phyloP scores from a whole-genome alignment of 2,888 invertebrate genomes.

The Leptinotarsa juncta region DNA sequence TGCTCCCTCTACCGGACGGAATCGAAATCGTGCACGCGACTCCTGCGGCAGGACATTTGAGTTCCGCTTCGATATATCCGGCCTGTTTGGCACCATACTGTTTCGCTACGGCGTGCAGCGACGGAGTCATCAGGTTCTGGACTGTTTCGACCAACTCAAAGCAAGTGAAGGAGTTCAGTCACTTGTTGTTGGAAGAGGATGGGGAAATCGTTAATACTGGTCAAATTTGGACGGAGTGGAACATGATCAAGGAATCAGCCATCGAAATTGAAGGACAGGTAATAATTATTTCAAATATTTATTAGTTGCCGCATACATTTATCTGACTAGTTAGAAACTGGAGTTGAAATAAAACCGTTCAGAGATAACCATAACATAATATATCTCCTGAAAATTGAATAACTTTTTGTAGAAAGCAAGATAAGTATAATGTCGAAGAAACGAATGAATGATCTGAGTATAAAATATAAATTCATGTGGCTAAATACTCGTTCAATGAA shows the following conservation, averaged over 20 bases:
- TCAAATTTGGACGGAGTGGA: slow-evolving; percentile 65
- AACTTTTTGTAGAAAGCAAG: too few species aligned
- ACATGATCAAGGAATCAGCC: slow-evolving; percentile 70
- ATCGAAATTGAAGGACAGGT: slow-evolving; percentile 75
- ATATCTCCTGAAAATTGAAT: too few species aligned
- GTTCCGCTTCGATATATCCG: slow-evolving; percentile 97
- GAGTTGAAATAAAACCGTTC: too few species aligned
- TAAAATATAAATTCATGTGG: too few species aligned
- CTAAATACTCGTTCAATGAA: too few species aligned
- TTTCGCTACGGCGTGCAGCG: slow-evolving; percentile 94
- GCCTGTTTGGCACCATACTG: slow-evolving; percentile 99
- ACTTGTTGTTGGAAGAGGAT: slow-evolving; percentile 61
- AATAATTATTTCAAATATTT: background rate
- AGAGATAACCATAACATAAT: too few species aligned
- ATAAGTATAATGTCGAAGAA: too few species aligned
- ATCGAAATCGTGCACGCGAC: slow-evolving; percentile 94
- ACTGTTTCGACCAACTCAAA: slow-evolving; percentile 63
- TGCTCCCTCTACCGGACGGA: slow-evolving; percentile 84
- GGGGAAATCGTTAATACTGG: slow-evolving; percentile 61
- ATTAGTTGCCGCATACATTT: too few species aligned
- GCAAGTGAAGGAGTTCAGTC: slow-evolving; percentile 54
- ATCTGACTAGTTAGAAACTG: background rate
- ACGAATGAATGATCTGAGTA: too few species aligned
- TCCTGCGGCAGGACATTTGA: slow-evolving; percentile 95
- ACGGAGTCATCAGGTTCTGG: slow-evolving; percentile 92